A percentile compares a stretch with the other conserved stretches of the same genome.
Evolutionary conservation across 1,140 invertebrate species (phyloP).

Genomic region (Pseudomyrmex concolor): DNA sequence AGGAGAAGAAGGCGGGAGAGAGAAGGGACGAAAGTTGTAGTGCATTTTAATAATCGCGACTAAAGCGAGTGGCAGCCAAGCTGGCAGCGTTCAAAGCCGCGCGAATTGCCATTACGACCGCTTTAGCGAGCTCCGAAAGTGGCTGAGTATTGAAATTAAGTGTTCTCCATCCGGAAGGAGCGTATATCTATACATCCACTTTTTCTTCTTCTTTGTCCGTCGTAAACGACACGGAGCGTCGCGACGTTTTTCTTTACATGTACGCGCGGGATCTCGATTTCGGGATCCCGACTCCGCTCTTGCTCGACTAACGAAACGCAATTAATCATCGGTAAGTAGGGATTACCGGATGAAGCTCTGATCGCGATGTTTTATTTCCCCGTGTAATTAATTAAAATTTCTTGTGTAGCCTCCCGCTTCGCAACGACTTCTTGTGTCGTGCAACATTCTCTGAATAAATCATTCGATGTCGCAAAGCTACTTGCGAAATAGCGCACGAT

Average conservation of each 20-base stretch:
- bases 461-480: constrained; percentile 54
- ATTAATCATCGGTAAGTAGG: constrained; percentile 60
- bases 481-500: constrained; percentile 8
- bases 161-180: constrained; percentile 53
- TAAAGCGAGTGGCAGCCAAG: constrained; percentile 64
- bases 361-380: constrained; percentile 55
- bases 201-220: not conserved
- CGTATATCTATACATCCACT: constrained; percentile 37
- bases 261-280: not conserved
- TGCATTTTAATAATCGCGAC: constrained; percentile 75
- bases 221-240: constrained; percentile 15
- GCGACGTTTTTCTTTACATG: constrained; percentile 1
- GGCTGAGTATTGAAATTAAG: constrained; percentile 71
- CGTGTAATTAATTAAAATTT: constrained; percentile 61
- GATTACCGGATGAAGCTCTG: constrained; percentile 47
- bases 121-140: constrained; percentile 65
- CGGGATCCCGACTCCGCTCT: not conserved
- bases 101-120: constrained; percentile 72
- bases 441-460: constrained; percentile 47
- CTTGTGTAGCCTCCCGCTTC: constrained; percentile 33
- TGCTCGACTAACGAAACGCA: constrained; percentile 48
- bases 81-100: constrained; percentile 62
- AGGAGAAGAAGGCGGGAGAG: not conserved
- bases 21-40: constrained; percentile 34
- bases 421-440: constrained; percentile 45